phyloP scores from a whole-genome alignment of 2,797 vertebrate genomes.

The Enteromius viviparus region DNA sequence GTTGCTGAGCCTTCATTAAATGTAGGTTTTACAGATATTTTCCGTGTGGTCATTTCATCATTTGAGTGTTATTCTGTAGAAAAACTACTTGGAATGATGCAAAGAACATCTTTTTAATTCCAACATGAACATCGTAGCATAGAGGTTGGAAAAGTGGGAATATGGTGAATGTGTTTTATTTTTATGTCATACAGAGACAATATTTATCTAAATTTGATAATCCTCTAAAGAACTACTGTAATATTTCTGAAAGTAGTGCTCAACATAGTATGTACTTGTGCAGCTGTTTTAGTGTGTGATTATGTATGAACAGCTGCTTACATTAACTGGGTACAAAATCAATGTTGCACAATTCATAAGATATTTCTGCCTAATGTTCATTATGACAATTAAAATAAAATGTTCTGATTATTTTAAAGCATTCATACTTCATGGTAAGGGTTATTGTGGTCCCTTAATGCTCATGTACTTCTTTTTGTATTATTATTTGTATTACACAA shows the following conservation, averaged over 20 bases:
- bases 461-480: neutral
- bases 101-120: neutral
- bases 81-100: constrained; percentile 30
- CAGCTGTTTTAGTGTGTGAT: neutral
- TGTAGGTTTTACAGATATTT: constrained; percentile 20
- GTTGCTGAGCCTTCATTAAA: constrained; percentile 41
- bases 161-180: neutral
- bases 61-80: constrained; percentile 24
- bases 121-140: constrained; percentile 17
- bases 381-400: neutral
- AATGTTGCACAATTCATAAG: neutral
- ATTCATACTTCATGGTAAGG: neutral
- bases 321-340: neutral
- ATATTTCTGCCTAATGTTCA: neutral
- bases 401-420: neutral
- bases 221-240: neutral
- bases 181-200: neutral
- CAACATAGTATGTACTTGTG: neutral
- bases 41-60: neutral
- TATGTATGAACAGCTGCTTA: neutral
- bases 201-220: neutral
- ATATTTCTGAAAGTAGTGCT: neutral
- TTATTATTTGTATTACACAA: neutral
- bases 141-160: neutral
- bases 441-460: neutral